Conservation (phyloP, 2,113 vertebrate genomes). For the Tor tambroides region DNA sequence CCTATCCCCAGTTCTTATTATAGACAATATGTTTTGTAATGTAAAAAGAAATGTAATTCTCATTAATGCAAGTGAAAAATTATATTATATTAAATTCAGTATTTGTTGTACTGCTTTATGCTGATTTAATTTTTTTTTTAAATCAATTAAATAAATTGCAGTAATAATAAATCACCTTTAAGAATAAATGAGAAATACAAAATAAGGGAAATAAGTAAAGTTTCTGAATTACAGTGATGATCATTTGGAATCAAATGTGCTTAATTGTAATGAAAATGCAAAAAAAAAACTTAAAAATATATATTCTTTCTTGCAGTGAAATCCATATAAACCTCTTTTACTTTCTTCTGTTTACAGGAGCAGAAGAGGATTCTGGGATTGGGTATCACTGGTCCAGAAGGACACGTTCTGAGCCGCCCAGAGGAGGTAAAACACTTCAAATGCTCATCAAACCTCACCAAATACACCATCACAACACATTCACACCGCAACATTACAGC, state of each 20-base stretch:
- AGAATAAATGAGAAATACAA: neutral
- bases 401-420: slow-evolving; percentile 93
- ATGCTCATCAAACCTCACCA: too few relatives aligned
- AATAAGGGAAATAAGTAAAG: neutral
- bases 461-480: neutral
- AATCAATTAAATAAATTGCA: neutral
- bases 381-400: slow-evolving; percentile 96
- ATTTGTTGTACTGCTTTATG: neutral
- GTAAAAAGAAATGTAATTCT: neutral
- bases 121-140: neutral
- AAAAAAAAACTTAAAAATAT: too few relatives aligned
- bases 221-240: neutral
- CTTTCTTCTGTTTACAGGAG: slow-evolving; percentile 76
- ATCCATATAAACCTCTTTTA: neutral
- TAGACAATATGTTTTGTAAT: neutral
- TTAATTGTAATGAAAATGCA: too few relatives aligned
- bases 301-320: neutral
- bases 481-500: neutral
- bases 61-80: too few relatives aligned
- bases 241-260: too few relatives aligned
- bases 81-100: neutral
- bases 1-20: neutral
- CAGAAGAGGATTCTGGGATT: slow-evolving; percentile 93
- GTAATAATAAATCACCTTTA: too few relatives aligned
- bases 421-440: slow-evolving; percentile 83